Evolutionary conservation across 2,888 invertebrate genomes (phyloP).

Genomic region (Drosophila nr. medialis): DNA sequence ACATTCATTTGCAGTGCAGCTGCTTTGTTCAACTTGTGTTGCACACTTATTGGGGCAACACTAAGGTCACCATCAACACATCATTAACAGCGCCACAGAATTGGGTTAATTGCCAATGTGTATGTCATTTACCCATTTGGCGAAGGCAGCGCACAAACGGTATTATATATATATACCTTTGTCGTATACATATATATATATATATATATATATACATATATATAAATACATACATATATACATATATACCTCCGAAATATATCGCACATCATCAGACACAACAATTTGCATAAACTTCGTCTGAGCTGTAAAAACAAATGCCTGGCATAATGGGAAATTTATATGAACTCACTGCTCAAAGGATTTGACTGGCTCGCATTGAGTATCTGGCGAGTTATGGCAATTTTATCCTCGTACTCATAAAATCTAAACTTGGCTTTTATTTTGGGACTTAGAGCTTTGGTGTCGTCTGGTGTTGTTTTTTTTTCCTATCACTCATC

Average conservation of each 20-base stretch:
- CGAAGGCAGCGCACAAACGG: background rate
- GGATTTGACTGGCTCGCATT: slow-evolving; percentile 20
- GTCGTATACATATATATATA: background rate
- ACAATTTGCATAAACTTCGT: slow-evolving; percentile 67
- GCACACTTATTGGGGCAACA: slow-evolving; percentile 59
- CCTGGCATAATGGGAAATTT: slow-evolving; percentile 64
- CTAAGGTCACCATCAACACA: slow-evolving; percentile 50
- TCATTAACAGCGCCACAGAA: slow-evolving; percentile 59
- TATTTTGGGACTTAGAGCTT: background rate
- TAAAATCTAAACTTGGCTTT: slow-evolving; percentile 42
- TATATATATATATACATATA: slow-evolving; percentile 5
- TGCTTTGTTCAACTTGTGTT: slow-evolving; percentile 45
- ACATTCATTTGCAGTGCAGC: slow-evolving; percentile 66
- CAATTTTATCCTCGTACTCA: slow-evolving; percentile 34
- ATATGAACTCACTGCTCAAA: slow-evolving; percentile 28
- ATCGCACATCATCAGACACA: slow-evolving; percentile 60
- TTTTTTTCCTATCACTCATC: slow-evolving; percentile 5
- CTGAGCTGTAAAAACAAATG: slow-evolving; percentile 65
- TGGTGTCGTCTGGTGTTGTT: slow-evolving; percentile 18
- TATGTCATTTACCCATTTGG: slow-evolving; percentile 60
- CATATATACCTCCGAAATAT: slow-evolving; percentile 22
- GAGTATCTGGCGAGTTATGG: slow-evolving; percentile 48
- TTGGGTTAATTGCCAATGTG: slow-evolving; percentile 75
- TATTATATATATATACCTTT: background rate
- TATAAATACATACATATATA: background rate